These are phyloP conservation scores for Anoplius nigerrimus DNA, from an alignment of 2,888 invertebrate genomes.

Conservation along the genomic window DNA sequence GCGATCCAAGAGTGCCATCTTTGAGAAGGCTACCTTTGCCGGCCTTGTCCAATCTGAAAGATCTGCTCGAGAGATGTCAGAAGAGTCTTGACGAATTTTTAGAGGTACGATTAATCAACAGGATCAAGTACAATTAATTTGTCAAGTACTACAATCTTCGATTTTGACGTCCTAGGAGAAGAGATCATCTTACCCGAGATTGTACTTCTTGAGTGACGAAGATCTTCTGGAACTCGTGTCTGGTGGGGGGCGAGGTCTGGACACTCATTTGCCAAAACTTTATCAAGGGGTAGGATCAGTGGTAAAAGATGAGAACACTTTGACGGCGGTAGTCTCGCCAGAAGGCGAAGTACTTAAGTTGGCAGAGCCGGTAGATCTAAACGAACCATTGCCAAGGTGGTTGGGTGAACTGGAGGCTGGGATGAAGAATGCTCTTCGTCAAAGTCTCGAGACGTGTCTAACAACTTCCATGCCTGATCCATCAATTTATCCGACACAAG, in stretches of 20 bases:
- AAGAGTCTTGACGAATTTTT: slow-evolving; percentile 95
- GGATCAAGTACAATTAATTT: slow-evolving; percentile 6
- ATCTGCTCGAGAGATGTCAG: slow-evolving; percentile 94
- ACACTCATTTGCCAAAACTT: slow-evolving; percentile 95
- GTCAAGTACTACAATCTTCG: slow-evolving; percentile 8
- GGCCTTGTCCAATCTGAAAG: slow-evolving; percentile 86
- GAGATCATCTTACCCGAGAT: slow-evolving; percentile 93
- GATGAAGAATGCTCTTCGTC: slow-evolving; percentile 80
- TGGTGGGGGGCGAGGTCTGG: slow-evolving; percentile 77
- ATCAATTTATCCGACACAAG: slow-evolving; percentile 67
- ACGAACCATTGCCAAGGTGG: slow-evolving; percentile 80
- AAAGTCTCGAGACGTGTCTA: slow-evolving; percentile 66
- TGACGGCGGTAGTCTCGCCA: slow-evolving; percentile 79
- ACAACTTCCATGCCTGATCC: slow-evolving; percentile 62
- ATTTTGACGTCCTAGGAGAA: slow-evolving; percentile 83
- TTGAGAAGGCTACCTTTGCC: slow-evolving; percentile 81
- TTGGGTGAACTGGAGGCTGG: slow-evolving; percentile 87
- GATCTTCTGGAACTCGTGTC: slow-evolving; percentile 94
- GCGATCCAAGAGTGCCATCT: slow-evolving; percentile 88
- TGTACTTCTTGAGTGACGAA: slow-evolving; percentile 98
- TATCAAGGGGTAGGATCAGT: slow-evolving; percentile 93
- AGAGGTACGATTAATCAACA: slow-evolving; percentile 79
- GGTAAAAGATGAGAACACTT: slow-evolving; percentile 79
- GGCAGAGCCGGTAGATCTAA: slow-evolving; percentile 70
- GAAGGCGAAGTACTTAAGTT: slow-evolving; percentile 80